Evolutionary conservation across 2,888 invertebrate species (phyloP).

Genomic region (Mythimna ferrago): DNA sequence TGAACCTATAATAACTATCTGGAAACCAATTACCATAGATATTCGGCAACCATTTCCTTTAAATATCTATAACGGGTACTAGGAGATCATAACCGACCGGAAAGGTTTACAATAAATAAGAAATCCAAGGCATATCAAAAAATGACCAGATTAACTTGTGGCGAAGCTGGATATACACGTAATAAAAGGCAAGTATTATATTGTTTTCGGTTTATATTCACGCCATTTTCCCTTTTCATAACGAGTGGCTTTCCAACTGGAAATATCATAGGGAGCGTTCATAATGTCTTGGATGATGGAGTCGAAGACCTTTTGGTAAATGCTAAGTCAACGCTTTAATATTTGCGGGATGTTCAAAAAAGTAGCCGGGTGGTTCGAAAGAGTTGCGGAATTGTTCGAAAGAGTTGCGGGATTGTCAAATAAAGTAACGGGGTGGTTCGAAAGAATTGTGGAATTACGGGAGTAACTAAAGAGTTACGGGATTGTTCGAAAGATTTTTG

Average conservation of each 20-base stretch:
- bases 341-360: too few species aligned
- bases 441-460: too few species aligned
- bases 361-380: too few species aligned
- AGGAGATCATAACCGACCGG: slow-evolving; percentile 9
- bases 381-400: too few species aligned
- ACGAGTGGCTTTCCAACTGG: slow-evolving; percentile 14
- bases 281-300: slow-evolving; percentile 13
- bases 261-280: slow-evolving; percentile 31
- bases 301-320: neutral
- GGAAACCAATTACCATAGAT: slow-evolving; percentile 17
- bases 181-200: slow-evolving; percentile 46
- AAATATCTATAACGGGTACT: slow-evolving; percentile 6
- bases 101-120: slow-evolving; percentile 53
- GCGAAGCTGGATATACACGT: slow-evolving; percentile 7
- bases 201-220: slow-evolving; percentile 46
- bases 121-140: slow-evolving; percentile 29
- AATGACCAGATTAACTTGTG: slow-evolving; percentile 31
- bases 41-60: slow-evolving; percentile 33
- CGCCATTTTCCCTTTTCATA: slow-evolving; percentile 36
- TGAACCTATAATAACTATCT: neutral
- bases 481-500: too few species aligned
- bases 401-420: too few species aligned
- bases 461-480: too few species aligned
- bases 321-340: neutral
- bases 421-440: too few species aligned